Evolutionary conservation across 1,140 invertebrate genomes (phyloP).

Genomic region (Eupristina koningsbergeri): DNA sequence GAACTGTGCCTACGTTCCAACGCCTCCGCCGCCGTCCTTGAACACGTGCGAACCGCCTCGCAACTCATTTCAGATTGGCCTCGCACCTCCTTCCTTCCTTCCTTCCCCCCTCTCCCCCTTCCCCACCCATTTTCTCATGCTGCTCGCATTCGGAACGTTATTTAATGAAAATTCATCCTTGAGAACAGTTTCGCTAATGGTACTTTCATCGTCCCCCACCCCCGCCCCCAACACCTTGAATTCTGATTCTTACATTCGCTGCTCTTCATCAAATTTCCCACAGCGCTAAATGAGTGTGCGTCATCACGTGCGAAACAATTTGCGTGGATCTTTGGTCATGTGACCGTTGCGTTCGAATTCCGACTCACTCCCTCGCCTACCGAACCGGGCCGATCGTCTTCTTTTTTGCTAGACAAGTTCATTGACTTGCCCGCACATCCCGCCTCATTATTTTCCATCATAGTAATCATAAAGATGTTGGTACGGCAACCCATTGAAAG

Average conservation of each 20-base stretch:
- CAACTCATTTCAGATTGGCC: not conserved
- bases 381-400: too few species aligned
- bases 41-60: not conserved
- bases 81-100: not conserved
- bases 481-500: too few species aligned
- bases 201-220: not conserved
- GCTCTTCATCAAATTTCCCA: not conserved
- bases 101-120: too few species aligned
- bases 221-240: not conserved
- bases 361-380: too few species aligned
- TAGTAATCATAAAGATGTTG: too few species aligned
- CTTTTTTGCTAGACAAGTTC: too few species aligned
- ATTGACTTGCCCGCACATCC: not conserved
- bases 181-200: slow-evolving; percentile 13
- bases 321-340: slow-evolving; percentile 16
- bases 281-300: not conserved
- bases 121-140: too few species aligned
- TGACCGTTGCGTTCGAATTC: slow-evolving; percentile 15
- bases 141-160: too few species aligned
- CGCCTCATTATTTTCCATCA: too few species aligned
- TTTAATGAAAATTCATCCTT: slow-evolving; percentile 33
- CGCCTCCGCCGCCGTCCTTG: not conserved
- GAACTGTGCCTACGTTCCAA: too few species aligned
- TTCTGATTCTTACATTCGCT: not conserved
- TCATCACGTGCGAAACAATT: slow-evolving; percentile 20